Conservation (phyloP, 2,113 vertebrate species). For the Lanius ludovicianus region DNA sequence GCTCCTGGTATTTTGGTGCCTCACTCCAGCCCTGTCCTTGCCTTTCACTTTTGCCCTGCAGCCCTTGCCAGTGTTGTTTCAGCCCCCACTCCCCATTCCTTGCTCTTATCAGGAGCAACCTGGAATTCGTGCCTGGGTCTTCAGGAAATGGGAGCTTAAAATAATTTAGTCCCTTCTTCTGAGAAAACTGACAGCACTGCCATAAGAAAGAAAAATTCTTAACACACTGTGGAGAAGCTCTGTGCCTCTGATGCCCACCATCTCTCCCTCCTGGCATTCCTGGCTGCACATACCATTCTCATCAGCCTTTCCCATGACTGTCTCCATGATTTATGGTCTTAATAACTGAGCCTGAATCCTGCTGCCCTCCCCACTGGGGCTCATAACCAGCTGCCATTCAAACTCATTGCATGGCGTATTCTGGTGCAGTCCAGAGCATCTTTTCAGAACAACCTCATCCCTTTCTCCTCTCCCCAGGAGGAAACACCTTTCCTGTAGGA, state of each 20-base stretch:
- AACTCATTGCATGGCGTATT: rapidly evolving
- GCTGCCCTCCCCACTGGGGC: not conserved
- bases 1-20: not conserved
- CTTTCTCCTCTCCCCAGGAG: not conserved
- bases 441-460: not conserved
- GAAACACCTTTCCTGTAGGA: not conserved
- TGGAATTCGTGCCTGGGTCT: not conserved
- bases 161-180: not conserved
- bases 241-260: not conserved
- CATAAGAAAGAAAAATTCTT: constrained; percentile 62
- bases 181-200: constrained; percentile 1
- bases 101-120: not conserved
- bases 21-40: not conserved
- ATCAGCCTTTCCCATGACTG: constrained; percentile 56
- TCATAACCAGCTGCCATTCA: constrained; percentile 36
- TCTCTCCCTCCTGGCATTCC: not conserved
- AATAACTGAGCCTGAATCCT: constrained; percentile 64
- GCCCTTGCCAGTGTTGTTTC: not conserved
- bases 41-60: not conserved
- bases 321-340: constrained; percentile 69
- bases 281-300: not conserved
- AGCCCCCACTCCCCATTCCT: not conserved
- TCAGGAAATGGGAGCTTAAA: constrained; percentile 24
- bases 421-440: not conserved
- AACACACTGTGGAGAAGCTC: not conserved